Evolutionary conservation across 2,888 invertebrate genomes (phyloP).

Genomic region (Megamerina dolium): DNA sequence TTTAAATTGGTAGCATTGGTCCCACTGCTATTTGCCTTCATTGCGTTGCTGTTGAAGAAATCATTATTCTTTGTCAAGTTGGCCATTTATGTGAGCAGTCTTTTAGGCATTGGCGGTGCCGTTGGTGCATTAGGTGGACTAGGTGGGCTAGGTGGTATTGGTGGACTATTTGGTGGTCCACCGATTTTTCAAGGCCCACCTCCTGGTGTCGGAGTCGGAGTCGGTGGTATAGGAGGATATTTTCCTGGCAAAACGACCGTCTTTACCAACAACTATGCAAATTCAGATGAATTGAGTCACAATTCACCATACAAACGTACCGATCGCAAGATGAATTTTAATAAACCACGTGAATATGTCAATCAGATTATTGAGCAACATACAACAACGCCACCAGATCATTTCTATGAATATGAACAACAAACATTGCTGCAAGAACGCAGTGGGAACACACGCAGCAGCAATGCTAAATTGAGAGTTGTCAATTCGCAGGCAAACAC

Average conservation of each 20-base stretch:
- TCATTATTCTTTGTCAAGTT: conserved; percentile 70
- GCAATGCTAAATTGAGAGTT: conserved; percentile 18
- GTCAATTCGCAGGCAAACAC: conserved; percentile 20
- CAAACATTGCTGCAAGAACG: conserved; percentile 29
- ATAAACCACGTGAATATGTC: conserved; percentile 31
- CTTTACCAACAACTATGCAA: conserved; percentile 24
- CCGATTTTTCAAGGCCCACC: conserved; percentile 2
- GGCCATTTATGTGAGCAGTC: conserved; percentile 63
- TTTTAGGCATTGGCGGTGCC: conserved; percentile 57
- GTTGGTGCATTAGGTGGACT: conserved; percentile 35
- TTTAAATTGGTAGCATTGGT: conserved; percentile 70
- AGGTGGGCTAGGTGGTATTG: conserved; percentile 26
- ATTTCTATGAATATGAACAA: conserved; percentile 46
- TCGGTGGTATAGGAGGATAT: conserved; percentile 22
- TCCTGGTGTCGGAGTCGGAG: neutral
- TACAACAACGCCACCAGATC: conserved; percentile 28
- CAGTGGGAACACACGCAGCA: conserved; percentile 25
- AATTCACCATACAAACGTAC: conserved; percentile 33
- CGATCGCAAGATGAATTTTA: conserved; percentile 39
- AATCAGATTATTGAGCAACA: conserved; percentile 10
- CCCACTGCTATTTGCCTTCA: conserved; percentile 64
- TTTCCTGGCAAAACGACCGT: conserved; percentile 37
- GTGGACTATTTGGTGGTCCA: conserved; percentile 19
- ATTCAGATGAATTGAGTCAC: conserved; percentile 33
- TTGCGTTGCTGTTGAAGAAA: conserved; percentile 70